Evolutionary conservation across 2,113 vertebrate species (phyloP), one percentile per base, ranked within the genome.

Genomic region (Motacilla tschutschensis): DNA sequence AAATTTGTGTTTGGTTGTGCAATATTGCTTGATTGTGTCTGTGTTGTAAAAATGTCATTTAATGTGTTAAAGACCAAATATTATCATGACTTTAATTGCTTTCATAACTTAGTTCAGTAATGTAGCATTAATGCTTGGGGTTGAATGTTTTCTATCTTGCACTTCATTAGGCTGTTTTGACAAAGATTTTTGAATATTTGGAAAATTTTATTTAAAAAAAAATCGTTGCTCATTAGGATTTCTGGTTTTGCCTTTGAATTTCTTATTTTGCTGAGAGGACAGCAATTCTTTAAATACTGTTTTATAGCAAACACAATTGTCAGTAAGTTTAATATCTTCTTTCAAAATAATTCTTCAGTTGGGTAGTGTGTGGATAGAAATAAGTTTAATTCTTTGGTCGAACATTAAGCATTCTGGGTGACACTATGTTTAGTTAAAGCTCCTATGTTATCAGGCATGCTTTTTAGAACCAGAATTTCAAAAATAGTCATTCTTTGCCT

Each of bases 41-140:
- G 69, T 87, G 58, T 50, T 80, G 57, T 89, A 85, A 89, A 94
- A 93, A 62, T 53, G 73, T 79, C 58, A 29, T 80, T 92, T 77
- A 60, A 64, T 85, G 21, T 67, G 25, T 73, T 92, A 67, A 87
- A 83, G n/a, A 79, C 20, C 66, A 75, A 72, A 53, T 62, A 33
- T 21, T 62, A 43, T 22, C 12, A 11, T 76, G 63, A 48, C 35
- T 90, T 74, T 38, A 63, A 50, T 67, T n/a, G 62, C 46, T 91
- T 87, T 75, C 38, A 11, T 67, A 50, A 53, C 48, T 71, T 50
- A 87, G 36, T 72, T 60, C 58, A 67, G 43, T 81, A 67, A 53
- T 60, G 40, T 3, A 43, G 17, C 33, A 10, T 77, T 77, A 74
- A 41, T 77, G 44, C 47, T 87, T 70, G 69, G 60, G 10, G 33